Evolutionary conservation across 2,113 vertebrate genomes (phyloP), one percentile per base, ranked within the genome.

Genomic region (Dipodomys merriami): DNA sequence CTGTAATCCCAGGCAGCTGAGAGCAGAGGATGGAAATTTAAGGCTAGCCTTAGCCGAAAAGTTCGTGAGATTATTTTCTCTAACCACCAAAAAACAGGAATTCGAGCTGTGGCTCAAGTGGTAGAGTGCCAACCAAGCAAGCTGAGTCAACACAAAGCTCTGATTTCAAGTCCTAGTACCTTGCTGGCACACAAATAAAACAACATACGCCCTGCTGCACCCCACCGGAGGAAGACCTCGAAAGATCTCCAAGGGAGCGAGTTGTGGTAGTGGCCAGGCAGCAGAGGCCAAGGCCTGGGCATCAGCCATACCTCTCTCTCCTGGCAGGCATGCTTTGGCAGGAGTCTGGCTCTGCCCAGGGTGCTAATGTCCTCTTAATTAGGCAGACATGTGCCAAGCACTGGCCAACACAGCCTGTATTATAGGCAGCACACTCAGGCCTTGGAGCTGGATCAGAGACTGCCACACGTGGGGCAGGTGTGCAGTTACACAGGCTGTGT

Each of bases 361-460:
- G 72, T 10, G 46, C 84, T 96, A 96, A 97, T 95, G 91, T 25
- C 90, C 94, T 97, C 90, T 97, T 97, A 96, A 97, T 97, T 97
- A 96, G 87, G 78, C 64, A 0, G 83, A 23, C 30, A 23, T 81
- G 71, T 92, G 96, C 96, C 96, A 95, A 79, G 72, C 62, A 2
- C 27, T 67, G 8, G 88, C 86, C 0, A 0, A 10, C 6, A 0
- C 4, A 1, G 57, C 62, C 27, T 81, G 53, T 11, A 0, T 69
- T 87, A 27, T 30, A n/a, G 49, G 60, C 69, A 76, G 15, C 72
- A n/a, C 6, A 29, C 88, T 4, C 2, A 0, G 74, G 86, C 62
- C 73, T 62, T 30, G 13, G 80, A 67, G 62, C 8, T 0, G 4
- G 82, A 35, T 76, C 67, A 35, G 79, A 6, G 23, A 29, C 39